These are phyloP conservation scores for Acanthopagrus latus DNA, from an alignment of 2,797 vertebrate species.

Conservation along the genomic window DNA sequence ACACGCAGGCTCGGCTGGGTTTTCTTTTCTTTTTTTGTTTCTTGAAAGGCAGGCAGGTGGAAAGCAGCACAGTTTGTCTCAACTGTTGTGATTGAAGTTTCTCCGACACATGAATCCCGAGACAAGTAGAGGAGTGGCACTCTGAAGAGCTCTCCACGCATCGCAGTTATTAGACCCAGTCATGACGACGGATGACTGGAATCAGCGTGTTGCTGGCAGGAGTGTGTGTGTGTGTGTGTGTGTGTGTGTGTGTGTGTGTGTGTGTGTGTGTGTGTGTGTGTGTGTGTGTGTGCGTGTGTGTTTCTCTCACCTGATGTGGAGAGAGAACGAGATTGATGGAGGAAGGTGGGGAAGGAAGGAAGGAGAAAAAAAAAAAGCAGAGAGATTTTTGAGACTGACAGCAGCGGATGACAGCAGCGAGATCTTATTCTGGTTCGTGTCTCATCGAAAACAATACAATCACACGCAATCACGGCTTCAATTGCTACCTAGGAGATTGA, in stretches of 20 bases:
- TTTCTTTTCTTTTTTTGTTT: background rate
- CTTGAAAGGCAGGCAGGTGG: conserved; percentile 38
- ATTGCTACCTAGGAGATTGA: conserved; percentile 74
- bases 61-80: conserved; percentile 17
- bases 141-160: conserved; percentile 38
- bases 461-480: conserved; percentile 67
- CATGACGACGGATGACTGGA: conserved; percentile 42
- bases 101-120: conserved; percentile 35
- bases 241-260: too few relatives aligned
- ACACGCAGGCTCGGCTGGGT: conserved; percentile 11
- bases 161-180: conserved; percentile 50
- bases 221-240: too few relatives aligned
- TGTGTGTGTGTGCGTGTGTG: too few relatives aligned
- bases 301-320: conserved; percentile 45
- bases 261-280: too few relatives aligned
- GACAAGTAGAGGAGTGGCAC: conserved; percentile 27
- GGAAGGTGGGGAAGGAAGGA: background rate
- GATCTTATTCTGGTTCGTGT: conserved; percentile 46
- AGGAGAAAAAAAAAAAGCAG: background rate
- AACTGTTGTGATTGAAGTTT: conserved; percentile 18
- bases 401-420: conserved; percentile 43
- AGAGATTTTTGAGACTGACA: conserved; percentile 28
- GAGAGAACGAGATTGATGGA: conserved; percentile 45
- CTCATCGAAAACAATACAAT: conserved; percentile 76
- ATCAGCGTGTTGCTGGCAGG: conserved; percentile 30